These are phyloP conservation scores for Eurytoma adleriae DNA, from an alignment of 2,888 invertebrate genomes.

Conservation along the genomic window DNA sequence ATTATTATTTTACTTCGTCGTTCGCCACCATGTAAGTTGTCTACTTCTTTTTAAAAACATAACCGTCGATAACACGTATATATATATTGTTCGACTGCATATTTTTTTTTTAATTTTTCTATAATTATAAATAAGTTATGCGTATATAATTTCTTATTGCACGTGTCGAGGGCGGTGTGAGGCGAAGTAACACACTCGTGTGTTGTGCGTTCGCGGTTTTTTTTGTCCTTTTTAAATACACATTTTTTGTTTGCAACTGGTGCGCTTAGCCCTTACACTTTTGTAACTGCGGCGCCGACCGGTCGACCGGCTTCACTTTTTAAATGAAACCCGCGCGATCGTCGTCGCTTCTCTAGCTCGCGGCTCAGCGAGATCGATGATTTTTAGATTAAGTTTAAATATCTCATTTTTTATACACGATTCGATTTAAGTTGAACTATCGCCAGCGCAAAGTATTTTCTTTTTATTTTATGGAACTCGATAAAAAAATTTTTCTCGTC, in stretches of 20 bases:
- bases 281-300: slow-evolving; percentile 25
- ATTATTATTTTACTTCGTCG: slow-evolving; percentile 16
- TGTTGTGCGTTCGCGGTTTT: slow-evolving; percentile 62
- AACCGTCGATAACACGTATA: slow-evolving; percentile 51
- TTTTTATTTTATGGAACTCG: slow-evolving; percentile 10
- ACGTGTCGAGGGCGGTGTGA: slow-evolving; percentile 45
- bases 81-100: slow-evolving; percentile 40
- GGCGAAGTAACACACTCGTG: slow-evolving; percentile 60
- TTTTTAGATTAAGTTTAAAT: slow-evolving; percentile 1
- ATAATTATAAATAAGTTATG: slow-evolving; percentile 50
- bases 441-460: slow-evolving; percentile 8
- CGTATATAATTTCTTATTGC: slow-evolving; percentile 51
- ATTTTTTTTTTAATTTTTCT: not conserved
- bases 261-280: slow-evolving; percentile 20
- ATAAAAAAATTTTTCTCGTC: slow-evolving; percentile 39
- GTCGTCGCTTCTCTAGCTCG: slow-evolving; percentile 1
- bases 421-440: slow-evolving; percentile 16
- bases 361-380: not conserved
- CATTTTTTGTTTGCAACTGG: slow-evolving; percentile 12
- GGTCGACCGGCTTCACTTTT: slow-evolving; percentile 1
- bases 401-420: slow-evolving; percentile 32
- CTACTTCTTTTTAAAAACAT: slow-evolving; percentile 45
- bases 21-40: slow-evolving; percentile 18
- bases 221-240: not conserved
- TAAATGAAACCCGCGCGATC: slow-evolving; percentile 1